Percentiles rank a stretch among this genome's conserved stretches.
Conservation (phyloP, 2,888 invertebrate genomes). For the Myopa testacea region DNA sequence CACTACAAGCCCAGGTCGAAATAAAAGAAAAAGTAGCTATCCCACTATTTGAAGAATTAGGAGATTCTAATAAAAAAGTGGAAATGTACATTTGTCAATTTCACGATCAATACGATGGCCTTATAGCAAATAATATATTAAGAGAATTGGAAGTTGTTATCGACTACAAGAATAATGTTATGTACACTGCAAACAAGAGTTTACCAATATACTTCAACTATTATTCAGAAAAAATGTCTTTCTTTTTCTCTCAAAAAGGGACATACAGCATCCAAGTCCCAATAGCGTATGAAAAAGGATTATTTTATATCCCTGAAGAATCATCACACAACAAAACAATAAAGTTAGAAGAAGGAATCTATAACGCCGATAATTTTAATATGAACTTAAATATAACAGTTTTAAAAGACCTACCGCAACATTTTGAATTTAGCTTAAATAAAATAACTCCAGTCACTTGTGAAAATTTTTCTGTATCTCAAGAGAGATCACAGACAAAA, state of each 20-base stretch:
- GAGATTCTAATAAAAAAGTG: constrained; percentile 18
- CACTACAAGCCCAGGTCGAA: constrained; percentile 32
- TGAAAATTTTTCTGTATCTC: too few species aligned
- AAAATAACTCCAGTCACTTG: too few species aligned
- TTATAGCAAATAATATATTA: constrained; percentile 41
- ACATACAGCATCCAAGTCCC: too few species aligned
- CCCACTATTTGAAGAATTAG: constrained; percentile 37
- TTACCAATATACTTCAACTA: not conserved
- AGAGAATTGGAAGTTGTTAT: constrained; percentile 28
- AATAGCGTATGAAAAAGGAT: too few species aligned
- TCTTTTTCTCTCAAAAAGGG: too few species aligned
- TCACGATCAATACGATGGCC: constrained; percentile 41
- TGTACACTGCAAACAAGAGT: constrained; percentile 18
- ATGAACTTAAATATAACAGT: too few species aligned
- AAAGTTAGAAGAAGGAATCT: constrained; percentile 23
- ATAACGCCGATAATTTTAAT: constrained; percentile 14
- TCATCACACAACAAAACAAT: not conserved
- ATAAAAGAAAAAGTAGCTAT: constrained; percentile 33
- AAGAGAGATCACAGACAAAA: too few species aligned
- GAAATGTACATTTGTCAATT: constrained; percentile 39
- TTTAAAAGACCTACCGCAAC: too few species aligned
- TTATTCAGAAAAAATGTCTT: too few species aligned
- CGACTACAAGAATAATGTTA: constrained; percentile 34
- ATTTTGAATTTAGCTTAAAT: not conserved
- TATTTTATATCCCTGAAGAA: too few species aligned